Evolutionary conservation across 2,113 vertebrate genomes (phyloP), one percentile per base, ranked within the genome.

Genomic region (Bostrychus sinensis): DNA sequence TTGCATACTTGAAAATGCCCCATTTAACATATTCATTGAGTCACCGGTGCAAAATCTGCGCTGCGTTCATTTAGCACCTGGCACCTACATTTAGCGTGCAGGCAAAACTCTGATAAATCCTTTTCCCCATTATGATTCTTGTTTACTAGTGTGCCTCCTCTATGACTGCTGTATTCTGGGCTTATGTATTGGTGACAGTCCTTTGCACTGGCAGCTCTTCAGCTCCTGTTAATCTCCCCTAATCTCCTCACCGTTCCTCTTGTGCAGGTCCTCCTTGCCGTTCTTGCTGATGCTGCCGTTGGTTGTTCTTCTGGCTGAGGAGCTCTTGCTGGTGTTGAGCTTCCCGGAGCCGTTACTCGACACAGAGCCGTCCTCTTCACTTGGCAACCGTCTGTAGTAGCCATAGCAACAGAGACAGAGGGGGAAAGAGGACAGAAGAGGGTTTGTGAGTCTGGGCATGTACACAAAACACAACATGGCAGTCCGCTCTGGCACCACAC

Each of bases 341-440:
- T 98, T 98, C 73, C 92, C 96, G 2, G 97, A 99, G 82, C 94
- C 93, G 11, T 92, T 92, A 87, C 96, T 99, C 80, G 94, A 92
- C 91, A 96, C 89, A 53, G 97, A 99, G 86, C 95, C 94, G 0
- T 91, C 93, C 84, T 97, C 94, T 82, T 97, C 96, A 61, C 96
- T 98, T 62, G 95, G 95, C 87, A 96, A 95, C 91, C 77, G 92
- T 88, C 97, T 97, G 93, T 66, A 90, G 94, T 94, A 93, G 93
- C 94, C 96, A 98, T 94, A 91, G 95, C 93, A 98, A 98, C 96
- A 96, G 89, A 89, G 86, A 74, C 43, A 34, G 62, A 68, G 63
- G 67, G 59, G 28, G 42, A 61, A 56, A 62, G 20, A 64, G 25
- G 46, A 14, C 23, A 51, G 19, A 34, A 41, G 57, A 56, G 39